A percentile compares a stretch with the other conserved stretches of the same genome.
These are phyloP conservation scores for Pontoporia blainvillei DNA, from an alignment of 2,113 vertebrate species.

Conservation along the genomic window DNA sequence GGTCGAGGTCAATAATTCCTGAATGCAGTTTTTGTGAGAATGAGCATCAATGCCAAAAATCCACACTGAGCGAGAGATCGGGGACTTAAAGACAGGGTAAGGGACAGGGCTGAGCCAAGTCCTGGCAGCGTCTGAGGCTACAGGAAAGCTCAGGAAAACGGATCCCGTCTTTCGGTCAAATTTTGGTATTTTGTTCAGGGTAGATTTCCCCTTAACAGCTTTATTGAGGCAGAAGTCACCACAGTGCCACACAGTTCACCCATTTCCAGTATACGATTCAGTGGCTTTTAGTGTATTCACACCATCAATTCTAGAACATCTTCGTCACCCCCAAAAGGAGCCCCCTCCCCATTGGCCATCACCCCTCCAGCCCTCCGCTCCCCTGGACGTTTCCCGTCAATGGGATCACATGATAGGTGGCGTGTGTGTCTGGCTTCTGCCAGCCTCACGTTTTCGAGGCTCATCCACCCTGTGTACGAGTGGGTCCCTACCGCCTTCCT, in stretches of 20 bases:
- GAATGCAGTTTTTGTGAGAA: accelerated
- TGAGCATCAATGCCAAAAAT: accelerated
- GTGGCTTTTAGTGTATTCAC: accelerated
- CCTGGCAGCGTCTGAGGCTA: accelerated
- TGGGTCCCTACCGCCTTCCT: not conserved
- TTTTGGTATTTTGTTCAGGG: accelerated
- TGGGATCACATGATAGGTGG: accelerated
- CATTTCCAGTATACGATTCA: accelerated
- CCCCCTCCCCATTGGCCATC: accelerated
- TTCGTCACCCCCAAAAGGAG: not conserved
- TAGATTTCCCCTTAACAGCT: accelerated
- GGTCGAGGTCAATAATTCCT: accelerated
- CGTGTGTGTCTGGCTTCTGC: not conserved
- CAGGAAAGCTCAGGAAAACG: accelerated
- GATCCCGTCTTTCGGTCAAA: not conserved
- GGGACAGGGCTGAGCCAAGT: accelerated
- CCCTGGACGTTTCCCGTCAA: accelerated
- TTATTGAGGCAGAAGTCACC: accelerated
- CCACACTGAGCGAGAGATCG: accelerated
- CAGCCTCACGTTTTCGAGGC: accelerated
- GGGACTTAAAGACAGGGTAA: accelerated
- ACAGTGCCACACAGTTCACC: accelerated
- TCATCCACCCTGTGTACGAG: accelerated
- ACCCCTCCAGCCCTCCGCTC: accelerated
- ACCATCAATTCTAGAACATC: accelerated